Evolutionary conservation across 2,888 invertebrate genomes (phyloP).

Genomic region (Lasius fuliginosus): DNA sequence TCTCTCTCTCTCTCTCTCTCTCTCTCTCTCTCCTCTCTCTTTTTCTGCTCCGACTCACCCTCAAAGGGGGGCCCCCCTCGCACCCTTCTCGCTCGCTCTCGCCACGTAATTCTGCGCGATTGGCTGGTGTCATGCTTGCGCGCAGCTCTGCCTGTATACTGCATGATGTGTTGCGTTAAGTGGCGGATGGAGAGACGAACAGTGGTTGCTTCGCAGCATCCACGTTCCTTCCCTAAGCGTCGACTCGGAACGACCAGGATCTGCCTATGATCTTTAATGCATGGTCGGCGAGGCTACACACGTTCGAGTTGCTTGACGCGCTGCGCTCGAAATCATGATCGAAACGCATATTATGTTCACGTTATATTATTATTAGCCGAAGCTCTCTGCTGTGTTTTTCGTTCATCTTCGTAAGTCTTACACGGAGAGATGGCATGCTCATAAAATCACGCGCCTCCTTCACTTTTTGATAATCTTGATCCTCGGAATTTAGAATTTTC

Average conservation of each 20-base stretch:
- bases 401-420: not conserved
- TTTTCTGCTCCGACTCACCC: conserved; percentile 30
- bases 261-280: conserved; percentile 58
- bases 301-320: conserved; percentile 19
- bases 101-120: conserved; percentile 79
- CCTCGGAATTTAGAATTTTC: not conserved
- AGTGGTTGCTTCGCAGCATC: conserved; percentile 69
- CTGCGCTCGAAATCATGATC: conserved; percentile 25
- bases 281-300: conserved; percentile 30
- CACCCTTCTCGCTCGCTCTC: conserved; percentile 54
- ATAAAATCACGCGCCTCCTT: not conserved
- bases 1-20: conserved; percentile 21
- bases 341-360: conserved; percentile 39
- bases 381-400: not conserved
- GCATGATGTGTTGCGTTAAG: conserved; percentile 69
- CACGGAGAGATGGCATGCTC: not conserved
- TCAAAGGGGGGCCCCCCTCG: conserved; percentile 17
- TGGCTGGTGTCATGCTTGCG: conserved; percentile 78
- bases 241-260: conserved; percentile 56
- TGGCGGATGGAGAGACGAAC: conserved; percentile 69
- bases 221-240: conserved; percentile 3
- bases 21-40: conserved; percentile 35
- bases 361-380: conserved; percentile 36
- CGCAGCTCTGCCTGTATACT: conserved; percentile 64
- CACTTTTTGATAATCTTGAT: not conserved